Evolutionary conservation across 2,113 vertebrate species (phyloP).

Genomic region (Paradisaea rubra): DNA sequence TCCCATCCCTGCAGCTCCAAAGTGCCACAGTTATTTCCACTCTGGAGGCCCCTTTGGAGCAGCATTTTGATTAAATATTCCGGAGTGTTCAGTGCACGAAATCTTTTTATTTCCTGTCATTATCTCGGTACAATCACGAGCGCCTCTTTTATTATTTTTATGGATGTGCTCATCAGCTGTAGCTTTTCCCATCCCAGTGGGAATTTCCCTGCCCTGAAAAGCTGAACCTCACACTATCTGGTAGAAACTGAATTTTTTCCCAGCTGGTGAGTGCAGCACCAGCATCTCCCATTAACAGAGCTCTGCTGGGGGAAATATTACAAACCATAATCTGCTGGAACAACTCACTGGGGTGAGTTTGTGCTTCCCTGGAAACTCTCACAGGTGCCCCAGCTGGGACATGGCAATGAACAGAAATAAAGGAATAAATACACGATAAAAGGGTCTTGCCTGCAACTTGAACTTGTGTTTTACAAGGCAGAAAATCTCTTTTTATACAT

Average conservation of each 20-base stretch:
- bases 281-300: background rate
- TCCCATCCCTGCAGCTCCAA: background rate
- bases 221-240: slow-evolving; percentile 1
- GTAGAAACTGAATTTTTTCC: background rate
- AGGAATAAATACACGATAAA: background rate
- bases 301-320: background rate
- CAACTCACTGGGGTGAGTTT: background rate
- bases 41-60: background rate
- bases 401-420: background rate
- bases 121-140: background rate
- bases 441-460: background rate
- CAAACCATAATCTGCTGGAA: background rate
- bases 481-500: background rate
- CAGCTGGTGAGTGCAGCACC: background rate
- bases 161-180: slow-evolving; percentile 40
- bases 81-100: background rate
- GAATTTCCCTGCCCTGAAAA: slow-evolving; percentile 3
- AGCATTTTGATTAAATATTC: background rate
- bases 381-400: background rate
- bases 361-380: background rate
- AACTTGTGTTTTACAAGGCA: background rate
- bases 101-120: slow-evolving; percentile 24
- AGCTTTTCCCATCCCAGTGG: background rate
- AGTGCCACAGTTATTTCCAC: background rate
- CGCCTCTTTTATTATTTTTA: slow-evolving; percentile 36